These are phyloP conservation scores for Plebejus argus DNA, from an alignment of 2,888 invertebrate genomes.

Conservation along the genomic window DNA sequence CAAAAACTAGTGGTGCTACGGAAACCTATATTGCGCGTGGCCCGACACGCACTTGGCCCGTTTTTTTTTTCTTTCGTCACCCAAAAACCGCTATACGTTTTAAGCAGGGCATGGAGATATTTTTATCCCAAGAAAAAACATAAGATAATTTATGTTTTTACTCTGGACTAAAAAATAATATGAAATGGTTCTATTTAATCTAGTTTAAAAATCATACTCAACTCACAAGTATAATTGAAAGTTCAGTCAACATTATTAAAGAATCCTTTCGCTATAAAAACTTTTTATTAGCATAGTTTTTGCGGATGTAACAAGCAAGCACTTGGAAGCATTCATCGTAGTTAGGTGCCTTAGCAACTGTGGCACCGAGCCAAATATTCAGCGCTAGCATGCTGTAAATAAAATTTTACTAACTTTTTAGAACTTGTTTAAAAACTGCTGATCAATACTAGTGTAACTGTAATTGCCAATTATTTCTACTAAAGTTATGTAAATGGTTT, in stretches of 20 bases:
- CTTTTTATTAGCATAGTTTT: conserved; percentile 33
- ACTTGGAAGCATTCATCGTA: conserved; percentile 32
- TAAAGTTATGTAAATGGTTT: background rate
- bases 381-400: conserved; percentile 43
- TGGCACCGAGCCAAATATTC: conserved; percentile 47
- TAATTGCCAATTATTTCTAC: conserved; percentile 28
- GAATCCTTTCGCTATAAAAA: conserved; percentile 25
- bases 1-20: too few relatives aligned
- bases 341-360: conserved; percentile 37
- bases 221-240: background rate
- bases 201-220: background rate
- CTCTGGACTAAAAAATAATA: background rate
- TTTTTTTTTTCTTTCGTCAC: too few relatives aligned
- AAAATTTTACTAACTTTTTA: conserved; percentile 28
- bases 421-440: conserved; percentile 7
- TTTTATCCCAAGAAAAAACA: background rate
- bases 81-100: too few relatives aligned
- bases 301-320: conserved; percentile 30
- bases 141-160: background rate
- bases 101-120: too few relatives aligned
- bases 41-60: too few relatives aligned
- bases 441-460: background rate
- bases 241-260: conserved; percentile 9
- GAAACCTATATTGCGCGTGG: too few relatives aligned
- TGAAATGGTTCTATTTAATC: background rate